A percentile compares a stretch with the other conserved stretches of the same genome.
Conservation (phyloP, 2,113 vertebrate genomes). For the Nibea albiflora region DNA sequence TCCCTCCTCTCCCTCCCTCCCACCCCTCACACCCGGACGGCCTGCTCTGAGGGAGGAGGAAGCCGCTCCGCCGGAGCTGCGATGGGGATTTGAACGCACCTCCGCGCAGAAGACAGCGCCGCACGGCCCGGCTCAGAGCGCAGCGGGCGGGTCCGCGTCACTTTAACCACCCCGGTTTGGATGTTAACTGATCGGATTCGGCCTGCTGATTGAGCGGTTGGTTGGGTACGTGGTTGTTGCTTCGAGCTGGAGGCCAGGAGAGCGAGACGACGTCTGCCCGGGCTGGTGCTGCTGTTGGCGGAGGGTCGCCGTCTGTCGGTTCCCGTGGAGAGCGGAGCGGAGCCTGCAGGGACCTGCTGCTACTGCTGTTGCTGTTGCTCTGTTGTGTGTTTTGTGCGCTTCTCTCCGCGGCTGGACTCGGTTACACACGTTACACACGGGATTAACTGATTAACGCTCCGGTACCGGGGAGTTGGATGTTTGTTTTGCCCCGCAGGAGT, state of each 20-base stretch:
- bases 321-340: conserved; percentile 20
- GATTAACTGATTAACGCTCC: conserved; percentile 80
- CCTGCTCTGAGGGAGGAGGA: conserved; percentile 77
- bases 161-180: conserved; percentile 85
- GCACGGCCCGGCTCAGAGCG: conserved; percentile 75
- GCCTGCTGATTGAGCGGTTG: conserved; percentile 84
- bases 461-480: conserved; percentile 84
- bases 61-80: conserved; percentile 72
- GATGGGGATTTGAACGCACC: conserved; percentile 83
- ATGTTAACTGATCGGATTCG: conserved; percentile 81
- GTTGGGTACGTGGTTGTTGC: conserved; percentile 62
- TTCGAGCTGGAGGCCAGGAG: conserved; percentile 76
- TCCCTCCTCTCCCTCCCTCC: not conserved
- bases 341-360: conserved; percentile 9
- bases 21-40: conserved; percentile 59
- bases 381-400: conserved; percentile 49
- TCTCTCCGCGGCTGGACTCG: not conserved
- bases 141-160: conserved; percentile 87
- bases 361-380: not conserved
- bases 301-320: conserved; percentile 6
- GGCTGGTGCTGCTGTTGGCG: conserved; percentile 76
- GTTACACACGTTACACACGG: not conserved
- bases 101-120: conserved; percentile 85
- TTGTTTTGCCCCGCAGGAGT: conserved; percentile 88
- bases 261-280: conserved; percentile 85